phyloP scores from a whole-genome alignment of 1,140 invertebrate genomes.

The Wasmannia auropunctata region DNA sequence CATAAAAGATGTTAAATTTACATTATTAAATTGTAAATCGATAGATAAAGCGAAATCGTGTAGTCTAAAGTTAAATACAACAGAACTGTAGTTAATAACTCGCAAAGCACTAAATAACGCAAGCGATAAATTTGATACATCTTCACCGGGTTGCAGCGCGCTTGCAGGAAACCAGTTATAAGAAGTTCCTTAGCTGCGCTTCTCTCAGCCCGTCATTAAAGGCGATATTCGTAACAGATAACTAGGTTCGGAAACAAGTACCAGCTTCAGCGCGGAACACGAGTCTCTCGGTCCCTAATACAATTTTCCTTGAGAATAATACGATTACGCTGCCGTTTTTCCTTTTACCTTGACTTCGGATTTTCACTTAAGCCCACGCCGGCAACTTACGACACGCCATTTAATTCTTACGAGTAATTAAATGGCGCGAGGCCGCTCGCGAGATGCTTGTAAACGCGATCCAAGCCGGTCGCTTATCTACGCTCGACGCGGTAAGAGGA shows the following conservation, averaged over 20 bases:
- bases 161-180: not conserved
- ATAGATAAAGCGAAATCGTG: not conserved
- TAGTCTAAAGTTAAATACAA: not conserved
- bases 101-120: not conserved
- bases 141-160: not conserved
- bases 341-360: not conserved
- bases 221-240: constrained; percentile 14
- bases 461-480: constrained; percentile 62
- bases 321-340: not conserved
- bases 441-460: constrained; percentile 64
- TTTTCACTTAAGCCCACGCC: constrained; percentile 19
- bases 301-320: constrained; percentile 1
- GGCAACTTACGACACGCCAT: not conserved
- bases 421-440: constrained; percentile 60
- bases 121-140: not conserved
- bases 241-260: not conserved
- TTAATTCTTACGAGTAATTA: constrained; percentile 66
- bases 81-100: not conserved
- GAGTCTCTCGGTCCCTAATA: not conserved
- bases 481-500: constrained; percentile 56
- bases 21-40: not conserved
- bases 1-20: not conserved
- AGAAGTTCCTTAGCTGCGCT: not conserved
- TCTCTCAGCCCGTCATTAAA: not conserved
- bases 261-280: not conserved